These are phyloP conservation scores for Etheostoma spectabile DNA, from an alignment of 2,113 vertebrate genomes.

Conservation along the genomic window DNA sequence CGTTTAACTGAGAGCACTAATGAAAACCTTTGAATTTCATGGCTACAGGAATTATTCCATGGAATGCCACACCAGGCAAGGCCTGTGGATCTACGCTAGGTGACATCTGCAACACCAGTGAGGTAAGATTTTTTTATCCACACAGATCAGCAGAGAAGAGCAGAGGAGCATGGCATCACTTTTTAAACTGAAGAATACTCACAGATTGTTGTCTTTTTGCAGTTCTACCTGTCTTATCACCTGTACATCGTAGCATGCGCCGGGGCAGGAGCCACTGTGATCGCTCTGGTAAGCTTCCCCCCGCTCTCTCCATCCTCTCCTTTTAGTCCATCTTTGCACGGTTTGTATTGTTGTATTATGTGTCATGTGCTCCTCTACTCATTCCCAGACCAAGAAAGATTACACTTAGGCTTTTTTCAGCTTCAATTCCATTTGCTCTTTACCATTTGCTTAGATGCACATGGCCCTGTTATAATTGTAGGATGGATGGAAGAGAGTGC, in stretches of 20 bases:
- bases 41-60: conserved; percentile 93
- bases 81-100: conserved; percentile 91
- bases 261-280: conserved; percentile 96
- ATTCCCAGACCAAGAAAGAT: conserved; percentile 53
- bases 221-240: conserved; percentile 99
- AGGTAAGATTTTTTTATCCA: conserved; percentile 82
- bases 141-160: background rate
- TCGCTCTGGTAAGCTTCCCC: conserved; percentile 93
- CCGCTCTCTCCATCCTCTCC: conserved; percentile 27
- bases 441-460: conserved; percentile 68
- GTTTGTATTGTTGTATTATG: conserved; percentile 61
- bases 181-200: background rate
- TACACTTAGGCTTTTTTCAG: conserved; percentile 48
- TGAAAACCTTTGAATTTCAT: conserved; percentile 25
- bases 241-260: conserved; percentile 99
- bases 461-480: conserved; percentile 40
- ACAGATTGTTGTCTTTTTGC: conserved; percentile 19
- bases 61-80: conserved; percentile 94
- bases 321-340: conserved; percentile 61
- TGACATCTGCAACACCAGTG: conserved; percentile 92
- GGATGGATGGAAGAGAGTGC: conserved; percentile 6
- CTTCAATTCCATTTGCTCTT: conserved; percentile 64
- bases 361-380: conserved; percentile 55
- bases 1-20: no score
- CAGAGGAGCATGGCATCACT: background rate